Evolutionary conservation across 2,113 vertebrate genomes (phyloP), one percentile per base, ranked within the genome.

Genomic region (Melanocharis versteri): DNA sequence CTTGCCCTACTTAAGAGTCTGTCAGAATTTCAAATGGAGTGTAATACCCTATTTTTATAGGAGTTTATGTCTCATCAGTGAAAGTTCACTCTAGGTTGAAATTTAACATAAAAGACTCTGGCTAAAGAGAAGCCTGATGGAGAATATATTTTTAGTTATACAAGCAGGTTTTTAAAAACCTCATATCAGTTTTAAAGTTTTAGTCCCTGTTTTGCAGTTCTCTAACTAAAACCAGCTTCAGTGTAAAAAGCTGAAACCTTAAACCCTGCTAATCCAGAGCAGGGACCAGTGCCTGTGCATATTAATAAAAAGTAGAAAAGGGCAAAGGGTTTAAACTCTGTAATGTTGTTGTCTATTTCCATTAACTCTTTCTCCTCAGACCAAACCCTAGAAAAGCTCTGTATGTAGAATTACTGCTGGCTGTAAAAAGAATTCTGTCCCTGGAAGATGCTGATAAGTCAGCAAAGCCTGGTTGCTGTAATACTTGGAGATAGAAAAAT

Each of bases 71-170:
- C 76, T 96, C 81, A 66, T 60, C 72, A 86, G 65, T 86, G 45
- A 64, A 97, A 91, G 92, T 96, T 98, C 94, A 94, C 78, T 91
- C 71, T 82, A 71, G 87, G 88, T 96, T 97, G 90, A 97, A 96
- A 90, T 81, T 72, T 94, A 83, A 89, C 94, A 85, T 91, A 70
- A 97, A 96, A 94, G 54, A 44, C 92, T 93, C 31, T 1, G 26
- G 22, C 33, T 69, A 80, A 82, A 94, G 71, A 71, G 61, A 76
- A 96, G 75, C 7, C 71, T 83, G 93, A 83, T 97, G 89, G 96
- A 97, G 97, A 96, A 95, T 89, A 82, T 64, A 56, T 83, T 78
- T 81, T 62, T 5, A 28, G n/a, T 91, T 96, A 92, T 35, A 89
- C 57, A 88, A 86, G 78, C n/a, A 17, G 53, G 71, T 97, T 96